Percentiles rank a stretch among this genome's conserved stretches.
These are phyloP conservation scores for Nibea albiflora DNA, from an alignment of 2,113 vertebrate species.

Conservation along the genomic window DNA sequence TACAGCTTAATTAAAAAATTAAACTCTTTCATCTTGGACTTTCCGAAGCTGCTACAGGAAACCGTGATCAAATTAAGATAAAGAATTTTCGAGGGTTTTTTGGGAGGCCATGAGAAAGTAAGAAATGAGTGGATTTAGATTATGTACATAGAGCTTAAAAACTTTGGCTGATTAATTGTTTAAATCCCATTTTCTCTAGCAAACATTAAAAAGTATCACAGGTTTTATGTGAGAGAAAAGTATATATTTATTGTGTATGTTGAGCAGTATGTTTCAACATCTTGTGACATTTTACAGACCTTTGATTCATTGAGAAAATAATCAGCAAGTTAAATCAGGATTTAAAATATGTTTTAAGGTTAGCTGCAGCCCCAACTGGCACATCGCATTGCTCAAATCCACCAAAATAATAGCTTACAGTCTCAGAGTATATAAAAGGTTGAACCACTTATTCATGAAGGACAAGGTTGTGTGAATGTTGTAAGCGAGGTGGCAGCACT, in stretches of 20 bases:
- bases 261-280: not conserved
- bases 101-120: slow-evolving; percentile 16
- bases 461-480: slow-evolving; percentile 61
- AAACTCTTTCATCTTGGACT: slow-evolving; percentile 71
- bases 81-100: slow-evolving; percentile 48
- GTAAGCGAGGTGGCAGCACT: slow-evolving; percentile 73
- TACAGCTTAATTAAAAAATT: slow-evolving; percentile 75
- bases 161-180: not conserved
- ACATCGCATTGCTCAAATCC: not conserved
- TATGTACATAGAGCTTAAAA: slow-evolving; percentile 6
- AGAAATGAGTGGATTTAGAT: slow-evolving; percentile 28
- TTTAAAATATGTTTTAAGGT: not conserved
- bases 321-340: not conserved
- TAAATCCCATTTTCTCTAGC: too few relatives aligned
- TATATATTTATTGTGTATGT: not conserved
- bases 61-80: slow-evolving; percentile 82
- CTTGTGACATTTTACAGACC: not conserved
- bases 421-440: slow-evolving; percentile 53
- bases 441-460: slow-evolving; percentile 57
- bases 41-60: slow-evolving; percentile 70
- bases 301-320: not conserved
- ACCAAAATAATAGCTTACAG: not conserved
- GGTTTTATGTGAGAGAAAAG: not conserved
- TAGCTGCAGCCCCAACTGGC: not conserved
- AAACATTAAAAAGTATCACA: too few relatives aligned